Evolutionary conservation across 2,113 vertebrate species (phyloP), one percentile per base, ranked within the genome.

Genomic region (Cervus canadensis): DNA sequence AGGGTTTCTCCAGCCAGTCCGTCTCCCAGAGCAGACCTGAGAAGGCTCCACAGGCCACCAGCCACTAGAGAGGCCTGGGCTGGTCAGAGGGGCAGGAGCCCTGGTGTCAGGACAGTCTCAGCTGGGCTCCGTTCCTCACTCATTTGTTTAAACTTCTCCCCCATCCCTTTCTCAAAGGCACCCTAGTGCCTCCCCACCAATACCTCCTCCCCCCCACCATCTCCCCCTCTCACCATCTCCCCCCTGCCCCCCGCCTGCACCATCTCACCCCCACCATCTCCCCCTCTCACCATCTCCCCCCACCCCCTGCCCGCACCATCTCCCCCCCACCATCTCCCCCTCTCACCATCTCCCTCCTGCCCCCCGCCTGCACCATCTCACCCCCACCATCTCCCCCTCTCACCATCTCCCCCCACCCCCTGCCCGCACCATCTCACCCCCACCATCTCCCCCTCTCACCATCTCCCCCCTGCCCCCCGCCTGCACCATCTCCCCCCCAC

Each of bases 231-330:
- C 28, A 64, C 62, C 1, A 3, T 64, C 71, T 76, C 9, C 19
- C 17, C 64, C 36, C 67, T 0, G 19, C 36, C 5, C 57, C 23
- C 23, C 10, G 1, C 30, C 7, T 2, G 2, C 62, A 59, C 57
- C 57, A 26, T 26, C 64, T 67, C n/a, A 43, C 23, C 25, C 25
- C 43, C 3, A 48, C 76, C 7, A 30, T 40, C 36, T 40, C 36
- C 36, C 36, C 36, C 36, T 57, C 30, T 9, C 30, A 64, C 62
- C 3, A 3, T 64, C 71, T 76, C 9, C 36, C 17, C 64, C 36
- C 71, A 9, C 36, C 5, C 57, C 23, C 10, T 0, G 1, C 30
- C 7, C 4, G 2, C 62, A 59, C 57, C 57, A 26, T 26, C 64
- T 67, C n/a, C 26, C 23, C 25, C 25, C 43, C 3, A 48, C 76